These are phyloP conservation scores for Galerucella pusilla DNA, from an alignment of 2,888 invertebrate genomes.

Conservation along the genomic window DNA sequence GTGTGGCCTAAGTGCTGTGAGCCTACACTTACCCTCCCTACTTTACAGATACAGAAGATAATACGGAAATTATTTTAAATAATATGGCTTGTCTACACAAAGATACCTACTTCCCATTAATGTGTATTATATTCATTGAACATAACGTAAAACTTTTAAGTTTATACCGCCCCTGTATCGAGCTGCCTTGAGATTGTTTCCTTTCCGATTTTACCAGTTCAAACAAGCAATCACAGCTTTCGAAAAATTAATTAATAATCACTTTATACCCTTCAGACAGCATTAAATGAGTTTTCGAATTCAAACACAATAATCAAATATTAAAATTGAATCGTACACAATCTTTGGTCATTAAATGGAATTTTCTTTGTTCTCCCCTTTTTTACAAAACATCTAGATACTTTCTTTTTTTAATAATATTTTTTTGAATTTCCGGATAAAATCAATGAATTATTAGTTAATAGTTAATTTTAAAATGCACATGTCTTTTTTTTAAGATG, in stretches of 20 bases:
- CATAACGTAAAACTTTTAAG: no score
- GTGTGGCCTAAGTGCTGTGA: no score
- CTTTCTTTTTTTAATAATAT: not conserved
- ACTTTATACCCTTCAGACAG: conserved; percentile 42
- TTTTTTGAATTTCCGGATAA: not conserved
- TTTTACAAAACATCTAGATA: not conserved
- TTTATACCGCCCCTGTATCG: conserved; percentile 26
- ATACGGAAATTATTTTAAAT: no score
- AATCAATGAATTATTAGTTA: no score
- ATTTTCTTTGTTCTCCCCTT: conserved; percentile 14
- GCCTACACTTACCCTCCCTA: no score
- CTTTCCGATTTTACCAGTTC: conserved; percentile 48
- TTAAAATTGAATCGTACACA: conserved; percentile 39
- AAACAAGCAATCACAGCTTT: conserved; percentile 50
- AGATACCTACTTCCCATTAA: no score
- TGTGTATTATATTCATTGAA: no score
- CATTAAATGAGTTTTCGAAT: conserved; percentile 48
- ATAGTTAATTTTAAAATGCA: not conserved
- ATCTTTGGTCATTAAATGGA: conserved; percentile 37
- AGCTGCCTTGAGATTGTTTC: conserved; percentile 46
- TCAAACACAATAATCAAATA: conserved; percentile 48
- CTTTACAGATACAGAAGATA: no score
- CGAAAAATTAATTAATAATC: conserved; percentile 54
- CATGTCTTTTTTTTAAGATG: not conserved
- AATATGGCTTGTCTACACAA: no score